Percentiles rank a stretch among this genome's conserved stretches.
These are phyloP conservation scores for Teleogryllus oceanicus DNA, from an alignment of 2,888 invertebrate genomes.

Conservation along the genomic window DNA sequence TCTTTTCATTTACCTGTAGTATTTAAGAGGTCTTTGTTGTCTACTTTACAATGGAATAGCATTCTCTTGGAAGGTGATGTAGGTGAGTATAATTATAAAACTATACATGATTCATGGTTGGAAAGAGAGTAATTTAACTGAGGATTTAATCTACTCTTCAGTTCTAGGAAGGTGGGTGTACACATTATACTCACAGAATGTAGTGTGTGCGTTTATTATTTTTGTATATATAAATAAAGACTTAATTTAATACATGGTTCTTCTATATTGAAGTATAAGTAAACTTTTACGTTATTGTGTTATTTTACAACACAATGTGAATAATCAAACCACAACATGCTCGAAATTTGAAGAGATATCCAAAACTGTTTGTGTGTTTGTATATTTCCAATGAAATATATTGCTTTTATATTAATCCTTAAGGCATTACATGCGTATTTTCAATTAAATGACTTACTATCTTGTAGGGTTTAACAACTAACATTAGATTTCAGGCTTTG, in stretches of 20 bases:
- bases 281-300: not conserved
- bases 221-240: not conserved
- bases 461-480: not conserved
- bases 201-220: not conserved
- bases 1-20: no score
- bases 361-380: no score
- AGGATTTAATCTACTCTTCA: not conserved
- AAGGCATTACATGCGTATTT: not conserved
- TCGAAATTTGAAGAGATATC: no score
- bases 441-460: not conserved
- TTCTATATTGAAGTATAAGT: not conserved
- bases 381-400: no score
- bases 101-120: not conserved
- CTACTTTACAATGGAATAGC: slow-evolving; percentile 11
- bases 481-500: slow-evolving; percentile 18
- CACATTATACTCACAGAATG: not conserved
- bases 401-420: no score
- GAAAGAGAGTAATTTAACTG: not conserved
- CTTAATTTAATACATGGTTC: not conserved
- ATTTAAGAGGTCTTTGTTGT: no score
- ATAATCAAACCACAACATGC: no score
- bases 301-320: no score
- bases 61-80: not conserved
- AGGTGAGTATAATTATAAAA: not conserved
- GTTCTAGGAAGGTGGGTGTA: slow-evolving; percentile 3